phyloP scores from a whole-genome alignment of 2,888 invertebrate genomes.

The Trilocha varians region DNA sequence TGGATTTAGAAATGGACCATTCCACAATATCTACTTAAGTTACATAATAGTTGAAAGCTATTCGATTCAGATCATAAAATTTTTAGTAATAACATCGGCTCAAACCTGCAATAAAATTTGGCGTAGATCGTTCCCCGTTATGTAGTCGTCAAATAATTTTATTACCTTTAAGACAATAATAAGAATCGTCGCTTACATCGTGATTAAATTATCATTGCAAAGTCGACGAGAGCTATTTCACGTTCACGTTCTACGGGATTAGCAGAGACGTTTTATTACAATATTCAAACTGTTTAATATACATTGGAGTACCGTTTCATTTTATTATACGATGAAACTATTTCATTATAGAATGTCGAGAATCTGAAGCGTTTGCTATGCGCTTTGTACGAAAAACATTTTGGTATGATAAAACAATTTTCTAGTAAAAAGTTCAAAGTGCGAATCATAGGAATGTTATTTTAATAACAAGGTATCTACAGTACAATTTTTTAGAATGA shows the following conservation, averaged over 20 bases:
- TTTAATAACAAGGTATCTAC: too few species aligned
- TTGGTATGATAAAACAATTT: too few species aligned
- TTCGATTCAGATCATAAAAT: neutral
- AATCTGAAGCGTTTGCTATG: too few species aligned
- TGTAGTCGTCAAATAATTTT: conserved; percentile 29
- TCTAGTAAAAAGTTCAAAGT: too few species aligned
- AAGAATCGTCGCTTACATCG: conserved; percentile 49
- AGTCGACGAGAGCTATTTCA: conserved; percentile 41
- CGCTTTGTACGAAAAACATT: too few species aligned
- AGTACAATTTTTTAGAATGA: too few species aligned
- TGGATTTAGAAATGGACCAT: too few species aligned
- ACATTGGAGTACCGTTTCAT: conserved; percentile 26
- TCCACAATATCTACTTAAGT: too few species aligned
- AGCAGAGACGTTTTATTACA: conserved; percentile 30
- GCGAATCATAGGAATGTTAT: too few species aligned
- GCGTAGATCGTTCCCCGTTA: conserved; percentile 27
- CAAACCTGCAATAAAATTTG: conserved; percentile 25
- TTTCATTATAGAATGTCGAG: too few species aligned
- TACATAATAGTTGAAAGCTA: neutral
- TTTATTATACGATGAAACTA: conserved; percentile 20
- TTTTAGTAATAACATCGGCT: neutral
- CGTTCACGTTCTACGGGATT: conserved; percentile 33
- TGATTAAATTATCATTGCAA: conserved; percentile 70
- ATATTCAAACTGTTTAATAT: conserved; percentile 9
- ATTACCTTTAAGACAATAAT: conserved; percentile 44